These are phyloP conservation scores for Rousettus madagascariensis DNA, from an alignment of 2,797 vertebrate genomes.

Conservation along the genomic window DNA sequence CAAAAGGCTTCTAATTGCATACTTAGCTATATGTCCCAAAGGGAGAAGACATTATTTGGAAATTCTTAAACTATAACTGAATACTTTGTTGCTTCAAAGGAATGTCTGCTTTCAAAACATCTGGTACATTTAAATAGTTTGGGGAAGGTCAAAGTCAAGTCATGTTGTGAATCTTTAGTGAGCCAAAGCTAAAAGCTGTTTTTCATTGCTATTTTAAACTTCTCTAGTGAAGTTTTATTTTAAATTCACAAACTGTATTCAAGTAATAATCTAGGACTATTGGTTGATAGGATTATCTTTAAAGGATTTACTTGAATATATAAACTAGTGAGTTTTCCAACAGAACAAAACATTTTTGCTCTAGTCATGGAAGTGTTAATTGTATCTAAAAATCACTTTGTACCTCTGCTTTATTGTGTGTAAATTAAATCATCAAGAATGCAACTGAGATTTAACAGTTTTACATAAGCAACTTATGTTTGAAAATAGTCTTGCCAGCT, in stretches of 20 bases:
- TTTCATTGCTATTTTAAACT: neutral
- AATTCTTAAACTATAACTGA: neutral
- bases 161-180: neutral
- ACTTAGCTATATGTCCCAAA: neutral
- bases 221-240: neutral
- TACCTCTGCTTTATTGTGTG: constrained; percentile 44
- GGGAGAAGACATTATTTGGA: neutral
- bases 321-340: neutral
- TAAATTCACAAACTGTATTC: constrained; percentile 15
- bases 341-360: neutral
- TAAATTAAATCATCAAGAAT: constrained; percentile 59
- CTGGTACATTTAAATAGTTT: neutral
- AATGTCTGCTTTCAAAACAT: neutral
- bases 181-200: neutral
- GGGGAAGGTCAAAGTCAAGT: neutral
- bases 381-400: constrained; percentile 49
- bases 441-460: constrained; percentile 53
- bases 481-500: constrained; percentile 28
- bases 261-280: neutral
- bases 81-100: neutral
- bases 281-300: neutral
- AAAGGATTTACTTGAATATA: neutral
- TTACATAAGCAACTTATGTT: constrained; percentile 63
- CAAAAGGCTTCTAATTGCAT: neutral
- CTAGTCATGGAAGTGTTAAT: constrained; percentile 15